These are phyloP conservation scores for Muscicapa comitata DNA, from an alignment of 2,797 vertebrate species.

Conservation along the genomic window DNA sequence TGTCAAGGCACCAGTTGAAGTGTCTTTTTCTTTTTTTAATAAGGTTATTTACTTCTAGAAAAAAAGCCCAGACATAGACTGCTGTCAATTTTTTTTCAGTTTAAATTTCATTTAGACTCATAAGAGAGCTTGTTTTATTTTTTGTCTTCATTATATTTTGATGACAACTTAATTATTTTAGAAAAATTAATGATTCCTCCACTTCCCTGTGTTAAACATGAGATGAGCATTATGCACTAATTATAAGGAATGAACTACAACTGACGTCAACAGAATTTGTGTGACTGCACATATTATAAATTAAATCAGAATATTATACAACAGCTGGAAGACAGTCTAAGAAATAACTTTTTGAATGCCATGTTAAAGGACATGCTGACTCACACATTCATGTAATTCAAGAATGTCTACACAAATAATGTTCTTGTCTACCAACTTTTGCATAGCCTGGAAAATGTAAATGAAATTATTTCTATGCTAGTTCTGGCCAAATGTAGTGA, in stretches of 20 bases:
- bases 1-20: background rate
- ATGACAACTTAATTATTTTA: slow-evolving; percentile 31
- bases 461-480: background rate
- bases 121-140: slow-evolving; percentile 16
- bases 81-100: background rate
- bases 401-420: background rate
- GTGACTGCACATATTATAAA: slow-evolving; percentile 7
- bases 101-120: background rate
- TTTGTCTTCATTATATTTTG: slow-evolving; percentile 14
- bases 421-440: slow-evolving; percentile 1
- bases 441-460: background rate
- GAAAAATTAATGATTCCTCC: slow-evolving; percentile 12
- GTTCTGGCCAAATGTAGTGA: background rate
- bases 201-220: background rate
- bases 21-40: background rate
- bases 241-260: slow-evolving; percentile 15
- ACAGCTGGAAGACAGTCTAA: slow-evolving; percentile 43
- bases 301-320: slow-evolving; percentile 24
- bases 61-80: background rate
- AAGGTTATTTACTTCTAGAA: background rate
- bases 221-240: slow-evolving; percentile 25
- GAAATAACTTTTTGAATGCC: slow-evolving; percentile 16
- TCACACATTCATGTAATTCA: slow-evolving; percentile 12
- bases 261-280: slow-evolving; percentile 43
- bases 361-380: slow-evolving; percentile 20